Percentiles rank a stretch among this genome's conserved stretches.
Evolutionary conservation across 2,797 vertebrate species (phyloP).

Genomic region (Rachycentron canadum): DNA sequence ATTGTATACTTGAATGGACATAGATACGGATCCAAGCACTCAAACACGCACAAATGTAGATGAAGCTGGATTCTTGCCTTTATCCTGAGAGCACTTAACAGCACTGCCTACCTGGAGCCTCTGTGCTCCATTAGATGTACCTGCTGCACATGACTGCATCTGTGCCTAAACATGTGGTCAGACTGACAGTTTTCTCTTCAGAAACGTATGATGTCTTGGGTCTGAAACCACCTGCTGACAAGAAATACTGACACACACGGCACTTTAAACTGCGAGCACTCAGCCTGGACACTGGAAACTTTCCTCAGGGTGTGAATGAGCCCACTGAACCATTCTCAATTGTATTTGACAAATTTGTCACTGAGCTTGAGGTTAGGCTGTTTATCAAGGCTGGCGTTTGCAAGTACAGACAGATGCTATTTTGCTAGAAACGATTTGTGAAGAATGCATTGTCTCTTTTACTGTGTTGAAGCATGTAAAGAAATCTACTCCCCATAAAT

Average conservation of each 20-base stretch:
- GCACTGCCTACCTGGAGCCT: slow-evolving; percentile 32
- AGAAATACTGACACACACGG: not conserved
- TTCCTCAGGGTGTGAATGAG: slow-evolving; percentile 9
- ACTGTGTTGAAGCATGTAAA: not conserved
- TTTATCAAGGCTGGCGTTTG: slow-evolving; percentile 16
- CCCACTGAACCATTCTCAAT: slow-evolving; percentile 11
- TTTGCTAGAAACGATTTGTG: not conserved
- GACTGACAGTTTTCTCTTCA: slow-evolving; percentile 2
- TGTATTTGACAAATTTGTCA: slow-evolving; percentile 30
- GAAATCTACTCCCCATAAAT: not conserved
- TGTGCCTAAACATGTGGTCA: slow-evolving; percentile 21
- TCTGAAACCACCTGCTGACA: slow-evolving; percentile 15
- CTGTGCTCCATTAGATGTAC: slow-evolving; percentile 40
- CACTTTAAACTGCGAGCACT: not conserved
- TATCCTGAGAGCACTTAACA: not conserved
- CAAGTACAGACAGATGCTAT: slow-evolving; percentile 6
- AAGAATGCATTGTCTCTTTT: not conserved
- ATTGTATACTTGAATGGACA: not conserved
- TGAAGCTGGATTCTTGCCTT: not conserved
- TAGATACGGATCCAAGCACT: not conserved
- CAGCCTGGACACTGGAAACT: slow-evolving; percentile 10
- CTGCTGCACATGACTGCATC: slow-evolving; percentile 18
- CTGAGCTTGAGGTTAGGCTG: slow-evolving; percentile 17
- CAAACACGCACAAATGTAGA: not conserved
- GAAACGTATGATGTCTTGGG: not conserved